Conservation (phyloP, 2,797 vertebrate genomes). For the Channallabes apus region DNA sequence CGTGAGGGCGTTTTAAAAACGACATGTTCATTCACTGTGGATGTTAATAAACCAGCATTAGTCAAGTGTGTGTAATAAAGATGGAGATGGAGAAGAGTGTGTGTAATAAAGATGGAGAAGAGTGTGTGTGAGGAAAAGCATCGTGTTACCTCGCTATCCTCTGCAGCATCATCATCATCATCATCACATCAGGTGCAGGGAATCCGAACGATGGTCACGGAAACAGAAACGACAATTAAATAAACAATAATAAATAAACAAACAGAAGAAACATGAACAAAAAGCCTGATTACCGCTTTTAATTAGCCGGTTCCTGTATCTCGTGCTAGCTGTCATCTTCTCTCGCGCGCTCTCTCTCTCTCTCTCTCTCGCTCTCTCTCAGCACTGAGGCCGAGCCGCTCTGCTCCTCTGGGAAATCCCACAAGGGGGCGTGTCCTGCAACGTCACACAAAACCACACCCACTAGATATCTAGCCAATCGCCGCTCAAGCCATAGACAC, state of each 20-base stretch:
- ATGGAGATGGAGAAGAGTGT: too few species aligned
- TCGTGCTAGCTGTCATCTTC: conserved; percentile 87
- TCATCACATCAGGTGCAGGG: conserved; percentile 71
- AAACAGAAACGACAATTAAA: conserved; percentile 55
- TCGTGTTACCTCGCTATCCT: conserved; percentile 75
- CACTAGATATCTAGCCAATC: conserved; percentile 32
- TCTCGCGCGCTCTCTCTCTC: too few species aligned
- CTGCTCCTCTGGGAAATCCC: conserved; percentile 42
- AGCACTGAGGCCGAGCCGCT: not conserved
- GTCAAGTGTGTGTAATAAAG: too few species aligned
- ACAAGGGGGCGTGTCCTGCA: conserved; percentile 51
- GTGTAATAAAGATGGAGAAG: not conserved
- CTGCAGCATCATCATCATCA: conserved; percentile 58
- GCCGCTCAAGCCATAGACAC: not conserved
- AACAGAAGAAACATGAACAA: not conserved
- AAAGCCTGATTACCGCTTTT: conserved; percentile 84
- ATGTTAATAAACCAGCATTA: not conserved
- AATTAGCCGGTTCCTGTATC: conserved; percentile 90
- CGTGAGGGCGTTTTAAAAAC: too few species aligned
- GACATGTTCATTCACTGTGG: not conserved
- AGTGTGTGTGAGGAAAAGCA: not conserved
- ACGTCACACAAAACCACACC: conserved; percentile 59
- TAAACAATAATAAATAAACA: conserved; percentile 6
- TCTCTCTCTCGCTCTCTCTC: conserved; percentile 35
- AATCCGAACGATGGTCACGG: conserved; percentile 65